Percentiles rank a stretch among this genome's conserved stretches.
Evolutionary conservation across 2,113 vertebrate genomes (phyloP).

Genomic region (Natator depressus): DNA sequence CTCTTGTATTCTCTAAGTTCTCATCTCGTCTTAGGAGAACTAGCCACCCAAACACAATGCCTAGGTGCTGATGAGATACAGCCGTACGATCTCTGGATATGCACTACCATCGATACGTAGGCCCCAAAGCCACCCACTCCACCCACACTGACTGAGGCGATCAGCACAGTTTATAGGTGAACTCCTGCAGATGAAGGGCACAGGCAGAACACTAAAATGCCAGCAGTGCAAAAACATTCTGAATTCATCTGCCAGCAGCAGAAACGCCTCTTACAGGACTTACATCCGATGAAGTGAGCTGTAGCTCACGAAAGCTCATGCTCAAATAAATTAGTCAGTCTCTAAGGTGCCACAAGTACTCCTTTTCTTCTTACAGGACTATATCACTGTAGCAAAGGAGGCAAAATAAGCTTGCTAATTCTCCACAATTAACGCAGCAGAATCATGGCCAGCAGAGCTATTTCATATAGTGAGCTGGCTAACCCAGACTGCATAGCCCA

Average conservation of each 20-base stretch:
- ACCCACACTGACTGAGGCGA: slow-evolving; percentile 12
- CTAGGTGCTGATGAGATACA: background rate
- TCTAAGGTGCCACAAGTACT: too few relatives aligned
- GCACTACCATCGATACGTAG: background rate
- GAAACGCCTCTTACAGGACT: background rate
- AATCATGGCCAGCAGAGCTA: slow-evolving; percentile 11
- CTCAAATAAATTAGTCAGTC: too few relatives aligned
- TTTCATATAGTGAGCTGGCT: slow-evolving; percentile 49
- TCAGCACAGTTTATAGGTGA: slow-evolving; percentile 33
- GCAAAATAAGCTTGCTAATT: slow-evolving; percentile 39
- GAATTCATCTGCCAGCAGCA: slow-evolving; percentile 47
- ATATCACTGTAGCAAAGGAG: slow-evolving; percentile 39
- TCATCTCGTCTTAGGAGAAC: background rate
- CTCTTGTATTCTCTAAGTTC: background rate
- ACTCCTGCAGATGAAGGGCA: background rate
- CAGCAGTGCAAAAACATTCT: slow-evolving; percentile 38
- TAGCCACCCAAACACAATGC: background rate
- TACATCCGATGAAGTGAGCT: too few relatives aligned
- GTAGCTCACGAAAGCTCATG: too few relatives aligned
- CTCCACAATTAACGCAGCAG: slow-evolving; percentile 29
- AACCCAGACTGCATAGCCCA: slow-evolving; percentile 51
- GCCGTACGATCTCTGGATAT: background rate
- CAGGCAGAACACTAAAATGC: slow-evolving; percentile 23
- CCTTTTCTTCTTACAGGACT: background rate
- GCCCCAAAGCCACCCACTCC: slow-evolving; percentile 8